phyloP scores from a whole-genome alignment of 2,797 vertebrate genomes.

The Aythya fuligula region DNA sequence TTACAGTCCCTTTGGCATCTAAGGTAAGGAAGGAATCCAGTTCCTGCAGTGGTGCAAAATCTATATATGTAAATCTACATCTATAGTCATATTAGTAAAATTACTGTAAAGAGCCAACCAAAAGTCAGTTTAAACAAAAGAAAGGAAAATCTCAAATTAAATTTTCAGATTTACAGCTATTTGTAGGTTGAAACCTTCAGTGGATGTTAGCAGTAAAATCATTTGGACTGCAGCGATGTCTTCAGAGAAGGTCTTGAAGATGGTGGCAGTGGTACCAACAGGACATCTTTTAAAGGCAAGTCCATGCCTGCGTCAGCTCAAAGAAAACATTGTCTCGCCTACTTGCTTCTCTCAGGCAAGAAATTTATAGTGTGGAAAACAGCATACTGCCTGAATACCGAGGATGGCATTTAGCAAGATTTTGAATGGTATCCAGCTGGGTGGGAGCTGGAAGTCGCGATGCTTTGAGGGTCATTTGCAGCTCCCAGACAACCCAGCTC shows the following conservation, averaged over 20 bases:
- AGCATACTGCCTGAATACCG: neutral
- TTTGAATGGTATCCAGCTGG: neutral
- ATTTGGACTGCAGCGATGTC: neutral
- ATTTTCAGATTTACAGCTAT: neutral
- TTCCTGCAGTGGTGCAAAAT: neutral
- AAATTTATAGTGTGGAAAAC: neutral
- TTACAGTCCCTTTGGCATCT: neutral
- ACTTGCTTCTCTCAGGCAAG: neutral
- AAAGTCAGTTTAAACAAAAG: neutral
- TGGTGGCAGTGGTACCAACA: neutral
- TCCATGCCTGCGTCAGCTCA: fast-evolving
- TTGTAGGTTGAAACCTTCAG: neutral
- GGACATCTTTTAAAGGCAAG: neutral
- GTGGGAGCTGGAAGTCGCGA: neutral
- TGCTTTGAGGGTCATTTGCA: neutral
- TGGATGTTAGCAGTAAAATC: neutral
- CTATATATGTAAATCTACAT: neutral
- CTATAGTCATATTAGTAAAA: neutral
- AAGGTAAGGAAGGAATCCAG: neutral
- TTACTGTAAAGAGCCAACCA: neutral
- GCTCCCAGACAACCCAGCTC: neutral
- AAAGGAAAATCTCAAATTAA: neutral
- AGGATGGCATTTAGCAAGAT: neutral
- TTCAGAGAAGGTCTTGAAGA: neutral
- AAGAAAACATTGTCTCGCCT: neutral